Percentiles rank a stretch among this genome's conserved stretches.
Evolutionary conservation across 2,888 invertebrate species (phyloP).

Genomic region (Andricus curvator): DNA sequence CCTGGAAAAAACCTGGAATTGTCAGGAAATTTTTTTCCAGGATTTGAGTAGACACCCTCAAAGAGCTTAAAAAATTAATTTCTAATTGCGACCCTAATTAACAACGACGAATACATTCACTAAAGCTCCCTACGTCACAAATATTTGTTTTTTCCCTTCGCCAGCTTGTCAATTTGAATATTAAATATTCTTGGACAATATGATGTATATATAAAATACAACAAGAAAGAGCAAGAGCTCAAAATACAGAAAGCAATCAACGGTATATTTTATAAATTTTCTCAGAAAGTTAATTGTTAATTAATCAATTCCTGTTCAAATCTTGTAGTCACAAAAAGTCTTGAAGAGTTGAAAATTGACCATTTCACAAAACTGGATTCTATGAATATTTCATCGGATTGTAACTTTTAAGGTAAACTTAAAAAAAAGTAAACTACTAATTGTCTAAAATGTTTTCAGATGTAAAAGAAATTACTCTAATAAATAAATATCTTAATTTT

Average conservation of each 20-base stretch:
- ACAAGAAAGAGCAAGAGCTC: conserved; percentile 1
- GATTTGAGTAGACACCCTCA: no score
- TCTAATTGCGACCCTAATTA: background rate
- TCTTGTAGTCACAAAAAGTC: conserved; percentile 1
- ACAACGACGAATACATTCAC: background rate
- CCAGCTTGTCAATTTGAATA: background rate
- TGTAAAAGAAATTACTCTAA: conserved; percentile 1
- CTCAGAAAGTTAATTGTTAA: background rate
- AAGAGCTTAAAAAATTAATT: background rate
- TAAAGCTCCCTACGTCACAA: background rate
- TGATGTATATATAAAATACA: background rate
- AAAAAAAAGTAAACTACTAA: background rate
- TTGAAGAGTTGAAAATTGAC: background rate
- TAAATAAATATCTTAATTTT: background rate
- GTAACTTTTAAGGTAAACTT: background rate
- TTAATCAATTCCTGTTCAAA: conserved; percentile 29
- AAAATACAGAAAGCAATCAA: conserved; percentile 2
- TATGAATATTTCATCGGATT: background rate
- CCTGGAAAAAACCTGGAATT: no score
- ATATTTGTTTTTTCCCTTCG: background rate
- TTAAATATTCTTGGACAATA: conserved; percentile 17
- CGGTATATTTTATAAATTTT: background rate
- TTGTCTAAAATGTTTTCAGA: background rate
- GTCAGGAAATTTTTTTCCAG: no score
- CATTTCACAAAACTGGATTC: background rate